Conservation (phyloP, 2,888 invertebrate genomes). For the Anaspis maculata region DNA sequence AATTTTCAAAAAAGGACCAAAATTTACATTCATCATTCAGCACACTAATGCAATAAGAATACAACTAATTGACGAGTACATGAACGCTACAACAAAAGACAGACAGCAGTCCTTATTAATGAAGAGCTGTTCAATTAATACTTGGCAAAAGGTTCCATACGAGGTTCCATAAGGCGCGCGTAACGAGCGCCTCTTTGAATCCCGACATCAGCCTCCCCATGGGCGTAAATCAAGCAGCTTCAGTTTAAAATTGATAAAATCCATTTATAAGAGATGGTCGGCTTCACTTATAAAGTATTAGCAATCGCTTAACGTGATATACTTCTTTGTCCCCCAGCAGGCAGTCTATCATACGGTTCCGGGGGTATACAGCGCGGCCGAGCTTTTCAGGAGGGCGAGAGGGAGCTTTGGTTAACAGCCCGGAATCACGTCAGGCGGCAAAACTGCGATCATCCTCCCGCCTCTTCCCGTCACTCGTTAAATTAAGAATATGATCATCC, state of each 20-base stretch:
- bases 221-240: constrained; percentile 34
- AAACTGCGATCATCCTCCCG: constrained; percentile 37
- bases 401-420: constrained; percentile 6
- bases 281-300: constrained; percentile 44
- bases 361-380: no score
- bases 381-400: constrained; percentile 7
- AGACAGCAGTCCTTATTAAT: no score
- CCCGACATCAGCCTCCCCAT: no score
- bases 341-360: constrained; percentile 36
- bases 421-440: constrained; percentile 39
- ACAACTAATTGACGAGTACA: no score
- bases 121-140: no score
- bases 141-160: no score
- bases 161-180: no score
- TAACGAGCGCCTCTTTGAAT: no score
- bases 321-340: constrained; percentile 33
- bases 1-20: no score
- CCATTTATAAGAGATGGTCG: constrained; percentile 43
- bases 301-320: constrained; percentile 41
- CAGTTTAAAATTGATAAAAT: constrained; percentile 44
- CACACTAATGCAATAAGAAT: no score
- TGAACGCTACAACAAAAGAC: no score
- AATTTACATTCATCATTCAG: no score
- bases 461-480: constrained; percentile 35
- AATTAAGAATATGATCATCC: constrained; percentile 40